Base-by-base conservation (phyloP, 2,113 vertebrate genomes). In the Pyrgilauda ruficollis region DNA sequence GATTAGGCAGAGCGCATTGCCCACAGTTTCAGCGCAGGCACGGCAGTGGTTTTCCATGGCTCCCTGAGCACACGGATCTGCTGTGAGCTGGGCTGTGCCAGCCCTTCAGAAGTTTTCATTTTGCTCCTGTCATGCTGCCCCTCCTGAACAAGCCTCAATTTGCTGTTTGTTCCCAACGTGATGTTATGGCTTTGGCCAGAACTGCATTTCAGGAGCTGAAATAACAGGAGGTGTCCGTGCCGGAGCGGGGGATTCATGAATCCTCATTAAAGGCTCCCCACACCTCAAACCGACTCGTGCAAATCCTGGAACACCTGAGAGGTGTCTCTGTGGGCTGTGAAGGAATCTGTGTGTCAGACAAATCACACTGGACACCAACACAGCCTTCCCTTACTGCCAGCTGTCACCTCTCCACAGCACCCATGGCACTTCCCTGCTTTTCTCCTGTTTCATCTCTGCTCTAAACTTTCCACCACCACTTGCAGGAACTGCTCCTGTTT, bases 61-160 rank as follows among this genome's bases (percentile, higher is more conserved):
- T 19, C 53, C 33, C 53, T 8, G 3, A 37, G 58, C 49, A 6
- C 28, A 0, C 0, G 1, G 10, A 14, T 13, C 35, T 17, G 84
- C 72, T 66, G 56, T 0, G 2, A 56, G 46, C 12, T 2, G 9
- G 69, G 74, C 59, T 46, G 15, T 10, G 67, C 84, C 8, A 6
- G n/a, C 44, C 46, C 12, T 33, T 24, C 44, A 4, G 4, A 12
- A 58, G 8, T 66, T 70, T 41, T n/a, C 11, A 0, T 41, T 87
- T 53, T 66, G 52, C 69, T 37, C 63, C 84, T 72, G 83, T 55
- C 92, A 62, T 1, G 0, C 64, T 18, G 3, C 37, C 20, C 68
- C 31, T 73, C 80, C n/a, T 3, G 1, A 78, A 44, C 55, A 26
- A 89, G 39, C 82, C 49, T 70, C 82, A 62, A 7, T 82, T 82